Percentiles rank a stretch among this genome's conserved stretches.
phyloP scores from a whole-genome alignment of 1,140 invertebrate genomes.

The Tetranychus cinnabarinus region DNA sequence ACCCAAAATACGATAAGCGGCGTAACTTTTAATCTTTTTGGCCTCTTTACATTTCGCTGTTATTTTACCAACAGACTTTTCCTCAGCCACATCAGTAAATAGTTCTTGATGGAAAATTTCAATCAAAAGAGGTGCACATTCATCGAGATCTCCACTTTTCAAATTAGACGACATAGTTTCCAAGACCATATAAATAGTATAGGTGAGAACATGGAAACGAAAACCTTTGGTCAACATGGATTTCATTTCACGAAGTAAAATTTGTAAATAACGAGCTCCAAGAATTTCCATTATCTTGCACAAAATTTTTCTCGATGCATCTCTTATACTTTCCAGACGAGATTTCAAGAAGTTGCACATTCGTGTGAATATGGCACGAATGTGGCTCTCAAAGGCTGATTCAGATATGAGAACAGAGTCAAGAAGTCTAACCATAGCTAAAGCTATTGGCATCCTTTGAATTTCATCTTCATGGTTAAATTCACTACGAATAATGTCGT shows the following conservation, averaged over 20 bases:
- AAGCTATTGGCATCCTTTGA: slow-evolving; percentile 61
- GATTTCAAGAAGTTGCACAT: slow-evolving; percentile 35
- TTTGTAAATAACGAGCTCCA: slow-evolving; percentile 51
- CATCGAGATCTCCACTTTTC: slow-evolving; percentile 44
- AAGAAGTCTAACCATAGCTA: slow-evolving; percentile 73
- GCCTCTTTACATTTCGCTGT: slow-evolving; percentile 39
- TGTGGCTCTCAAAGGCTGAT: slow-evolving; percentile 40
- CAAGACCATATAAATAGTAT: slow-evolving; percentile 60
- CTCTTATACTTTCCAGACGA: slow-evolving; percentile 59
- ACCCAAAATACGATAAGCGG: slow-evolving; percentile 56
- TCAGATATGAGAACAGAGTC: slow-evolving; percentile 48
- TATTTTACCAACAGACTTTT: slow-evolving; percentile 69
- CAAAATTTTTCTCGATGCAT: slow-evolving; percentile 57
- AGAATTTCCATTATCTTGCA: slow-evolving; percentile 64
- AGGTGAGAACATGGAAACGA: slow-evolving; percentile 75
- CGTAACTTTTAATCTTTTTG: slow-evolving; percentile 45
- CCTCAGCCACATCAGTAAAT: slow-evolving; percentile 62
- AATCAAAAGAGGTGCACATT: slow-evolving; percentile 48
- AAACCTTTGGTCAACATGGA: slow-evolving; percentile 60
- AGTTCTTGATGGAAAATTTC: slow-evolving; percentile 60
- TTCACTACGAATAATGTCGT: slow-evolving; percentile 4
- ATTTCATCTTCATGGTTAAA: slow-evolving; percentile 54
- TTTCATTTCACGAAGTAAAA: slow-evolving; percentile 54
- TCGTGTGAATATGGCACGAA: slow-evolving; percentile 27
- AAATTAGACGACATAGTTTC: slow-evolving; percentile 38